These are phyloP conservation scores for Polypterus bichir DNA, from an alignment of 2,113 vertebrate genomes.

Conservation along the genomic window DNA sequence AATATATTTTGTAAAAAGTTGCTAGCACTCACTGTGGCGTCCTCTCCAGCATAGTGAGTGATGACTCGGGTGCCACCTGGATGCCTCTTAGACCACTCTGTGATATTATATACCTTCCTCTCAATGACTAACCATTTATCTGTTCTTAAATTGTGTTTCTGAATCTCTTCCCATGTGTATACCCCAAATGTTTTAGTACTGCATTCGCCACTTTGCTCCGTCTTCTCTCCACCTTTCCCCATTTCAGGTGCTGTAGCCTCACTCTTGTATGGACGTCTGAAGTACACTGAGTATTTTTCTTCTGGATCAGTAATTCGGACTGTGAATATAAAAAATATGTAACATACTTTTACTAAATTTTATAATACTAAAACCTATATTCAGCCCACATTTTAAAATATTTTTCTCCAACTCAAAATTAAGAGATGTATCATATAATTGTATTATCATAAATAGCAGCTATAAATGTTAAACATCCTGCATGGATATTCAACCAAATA, in stretches of 20 bases:
- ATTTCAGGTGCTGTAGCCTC: slow-evolving; percentile 11
- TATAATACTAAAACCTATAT: no score
- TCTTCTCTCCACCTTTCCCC: slow-evolving; percentile 55
- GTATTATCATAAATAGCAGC: no score
- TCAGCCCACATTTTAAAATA: no score
- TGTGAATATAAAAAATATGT: no score
- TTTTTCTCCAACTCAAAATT: no score
- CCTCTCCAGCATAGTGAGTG: slow-evolving; percentile 76
- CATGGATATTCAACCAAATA: no score
- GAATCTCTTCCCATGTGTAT: slow-evolving; percentile 84
- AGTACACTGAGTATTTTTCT: no score
- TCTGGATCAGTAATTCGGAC: no score
- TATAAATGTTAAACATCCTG: no score
- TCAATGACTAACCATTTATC: slow-evolving; percentile 89
- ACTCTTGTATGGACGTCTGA: not conserved
- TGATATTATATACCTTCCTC: slow-evolving; percentile 84
- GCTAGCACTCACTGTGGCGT: slow-evolving; percentile 68
- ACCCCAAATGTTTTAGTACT: slow-evolving; percentile 28
- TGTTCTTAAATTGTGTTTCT: slow-evolving; percentile 58
- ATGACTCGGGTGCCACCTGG: slow-evolving; percentile 74
- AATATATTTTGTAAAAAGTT: not conserved
- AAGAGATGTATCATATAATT: no score
- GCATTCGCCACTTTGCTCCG: slow-evolving; percentile 35
- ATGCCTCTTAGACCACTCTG: slow-evolving; percentile 67
- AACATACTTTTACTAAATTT: no score